These are phyloP conservation scores for Xerus inauris DNA, from an alignment of 2,113 vertebrate genomes.

Conservation along the genomic window DNA sequence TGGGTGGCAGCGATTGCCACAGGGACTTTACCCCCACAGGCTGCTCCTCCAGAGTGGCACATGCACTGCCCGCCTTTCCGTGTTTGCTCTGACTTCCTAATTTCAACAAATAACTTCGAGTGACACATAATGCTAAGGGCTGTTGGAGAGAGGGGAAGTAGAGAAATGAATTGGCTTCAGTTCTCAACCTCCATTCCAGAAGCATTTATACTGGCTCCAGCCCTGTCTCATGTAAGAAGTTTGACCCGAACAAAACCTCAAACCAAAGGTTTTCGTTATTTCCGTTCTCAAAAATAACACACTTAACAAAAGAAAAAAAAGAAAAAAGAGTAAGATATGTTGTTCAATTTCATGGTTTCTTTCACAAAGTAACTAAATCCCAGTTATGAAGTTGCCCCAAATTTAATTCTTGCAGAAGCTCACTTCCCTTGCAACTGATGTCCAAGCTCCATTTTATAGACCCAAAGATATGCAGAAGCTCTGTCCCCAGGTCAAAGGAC, in stretches of 20 bases:
- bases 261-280: constrained; percentile 36
- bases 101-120: neutral
- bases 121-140: neutral
- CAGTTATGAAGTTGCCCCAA: neutral
- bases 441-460: neutral
- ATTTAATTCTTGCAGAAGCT: neutral
- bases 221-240: neutral
- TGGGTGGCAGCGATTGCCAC: neutral
- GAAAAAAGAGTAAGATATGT: neutral
- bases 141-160: neutral
- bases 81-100: neutral
- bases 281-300: constrained; percentile 47
- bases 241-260: constrained; percentile 36
- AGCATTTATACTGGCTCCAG: constrained; percentile 6
- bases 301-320: neutral
- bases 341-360: constrained; percentile 1
- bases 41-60: neutral
- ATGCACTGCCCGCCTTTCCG: neutral
- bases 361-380: neutral
- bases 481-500: neutral
- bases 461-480: neutral
- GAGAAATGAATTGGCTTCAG: neutral
- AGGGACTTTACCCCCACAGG: neutral
- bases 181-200: constrained; percentile 23
- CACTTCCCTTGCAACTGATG: neutral